These are phyloP conservation scores for Psylliodes chrysocephalus DNA, from an alignment of 2,888 invertebrate genomes.

Conservation along the genomic window DNA sequence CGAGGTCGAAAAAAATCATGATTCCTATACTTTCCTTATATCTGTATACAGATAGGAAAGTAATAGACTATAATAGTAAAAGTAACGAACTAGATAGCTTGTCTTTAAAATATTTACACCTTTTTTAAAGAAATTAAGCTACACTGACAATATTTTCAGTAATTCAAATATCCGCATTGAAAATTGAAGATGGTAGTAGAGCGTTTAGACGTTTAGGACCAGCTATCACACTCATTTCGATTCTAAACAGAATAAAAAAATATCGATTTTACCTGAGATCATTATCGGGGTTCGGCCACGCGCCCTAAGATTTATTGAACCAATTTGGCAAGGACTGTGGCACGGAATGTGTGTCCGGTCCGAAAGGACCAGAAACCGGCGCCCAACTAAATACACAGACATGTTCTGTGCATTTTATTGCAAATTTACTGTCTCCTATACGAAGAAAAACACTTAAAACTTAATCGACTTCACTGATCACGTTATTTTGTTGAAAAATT, in stretches of 20 bases:
- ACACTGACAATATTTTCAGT: too few relatives aligned
- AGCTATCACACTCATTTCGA: background rate
- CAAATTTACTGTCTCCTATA: conserved; percentile 56
- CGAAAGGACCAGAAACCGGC: conserved; percentile 34
- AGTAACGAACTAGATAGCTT: too few relatives aligned
- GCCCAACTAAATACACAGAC: conserved; percentile 40
- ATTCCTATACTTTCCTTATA: too few relatives aligned
- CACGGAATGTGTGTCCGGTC: conserved; percentile 53
- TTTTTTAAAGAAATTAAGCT: too few relatives aligned
- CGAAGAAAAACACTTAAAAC: conserved; percentile 60
- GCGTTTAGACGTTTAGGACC: too few relatives aligned
- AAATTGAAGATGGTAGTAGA: too few relatives aligned
- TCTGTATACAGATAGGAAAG: too few relatives aligned
- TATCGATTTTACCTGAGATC: conserved; percentile 49
- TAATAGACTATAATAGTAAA: too few relatives aligned
- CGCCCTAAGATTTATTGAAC: conserved; percentile 59
- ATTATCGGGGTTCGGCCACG: conserved; percentile 54
- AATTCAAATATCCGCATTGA: too few relatives aligned
- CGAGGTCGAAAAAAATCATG: too few relatives aligned
- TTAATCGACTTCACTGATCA: conserved; percentile 57
- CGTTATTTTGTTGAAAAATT: conserved; percentile 11
- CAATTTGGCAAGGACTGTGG: conserved; percentile 59
- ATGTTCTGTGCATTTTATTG: conserved; percentile 52
- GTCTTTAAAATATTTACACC: too few relatives aligned
- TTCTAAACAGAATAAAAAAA: background rate